Evolutionary conservation across 2,888 invertebrate species (phyloP), one percentile per base, ranked within the genome.

Genomic region (Anthophora plumipes): DNA sequence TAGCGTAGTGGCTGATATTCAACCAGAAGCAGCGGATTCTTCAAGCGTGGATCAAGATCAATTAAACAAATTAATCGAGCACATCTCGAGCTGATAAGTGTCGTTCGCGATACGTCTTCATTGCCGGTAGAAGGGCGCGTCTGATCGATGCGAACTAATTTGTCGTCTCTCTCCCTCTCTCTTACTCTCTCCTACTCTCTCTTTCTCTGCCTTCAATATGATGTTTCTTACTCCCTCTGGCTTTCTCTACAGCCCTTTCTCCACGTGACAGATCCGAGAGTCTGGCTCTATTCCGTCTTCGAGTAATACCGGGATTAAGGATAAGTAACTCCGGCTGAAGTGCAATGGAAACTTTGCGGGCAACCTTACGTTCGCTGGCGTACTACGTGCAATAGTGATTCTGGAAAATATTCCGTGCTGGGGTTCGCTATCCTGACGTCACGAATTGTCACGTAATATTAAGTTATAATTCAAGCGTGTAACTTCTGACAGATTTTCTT

Each of bases 81-180:
- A 71, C 64, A 76, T 76, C 73, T 59, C 60, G 54, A 73, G 77
- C 75, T 74, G 85, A 85, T 83, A 82, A 75, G 78, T 80, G 80
- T 73, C 75, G 76, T 60, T 72, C 76, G 73, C 83, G 80, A 81
- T 86, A 71, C 79, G 72, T 83, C 80, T 79, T 76, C 75, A 68
- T 68, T 55, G 82, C 70, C 61, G 68, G 54, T 77, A 69, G 77
- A 64, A 64, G 66, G 73, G 69, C 48, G 67, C 70, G 74, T 67
- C 84, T 85, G 87, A 81, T 87, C 85, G 85, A 87, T 87, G 79
- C 70, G 76, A 87, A 85, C 80, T 87, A 87, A 87, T 87, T 87
- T 85, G 80, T 77, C 81, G 80, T 82, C 73, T 84, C 85, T 77
- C 73, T 72, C 71, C 55, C 46, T 57, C 31, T 12, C 11, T 12